phyloP scores from a whole-genome alignment of 2,888 invertebrate genomes.

The Calameuta pallipes region DNA sequence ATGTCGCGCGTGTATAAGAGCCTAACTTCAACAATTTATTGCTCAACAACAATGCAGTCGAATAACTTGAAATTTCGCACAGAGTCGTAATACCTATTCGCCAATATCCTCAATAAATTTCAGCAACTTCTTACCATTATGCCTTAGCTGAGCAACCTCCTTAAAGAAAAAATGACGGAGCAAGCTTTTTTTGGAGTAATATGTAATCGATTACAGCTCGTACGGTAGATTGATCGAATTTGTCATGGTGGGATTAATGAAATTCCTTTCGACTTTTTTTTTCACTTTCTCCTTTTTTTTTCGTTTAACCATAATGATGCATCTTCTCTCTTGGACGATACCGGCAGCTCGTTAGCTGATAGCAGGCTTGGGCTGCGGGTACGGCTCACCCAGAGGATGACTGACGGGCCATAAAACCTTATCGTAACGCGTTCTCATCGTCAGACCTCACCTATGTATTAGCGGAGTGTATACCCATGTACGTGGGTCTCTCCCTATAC shows the following conservation, averaged over 20 bases:
- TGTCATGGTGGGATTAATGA: background rate
- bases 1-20: too few species aligned
- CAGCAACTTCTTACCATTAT: too few species aligned
- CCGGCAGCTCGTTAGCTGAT: slow-evolving; percentile 15
- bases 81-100: too few species aligned
- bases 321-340: background rate
- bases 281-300: background rate
- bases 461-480: slow-evolving; percentile 29
- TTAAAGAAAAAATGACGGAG: background rate
- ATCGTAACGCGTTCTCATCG: slow-evolving; percentile 47
- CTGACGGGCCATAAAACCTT: slow-evolving; percentile 61
- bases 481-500: slow-evolving; percentile 45
- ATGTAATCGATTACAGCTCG: background rate
- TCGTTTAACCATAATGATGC: background rate
- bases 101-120: too few species aligned
- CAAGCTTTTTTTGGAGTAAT: background rate
- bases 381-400: slow-evolving; percentile 38
- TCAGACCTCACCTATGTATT: background rate
- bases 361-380: slow-evolving; percentile 8
- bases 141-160: too few species aligned
- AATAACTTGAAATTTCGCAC: too few species aligned
- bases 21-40: too few species aligned
- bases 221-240: background rate
- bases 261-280: background rate
- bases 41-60: too few species aligned